Conservation (phyloP, 2,113 vertebrate species). For the Ctenodactylus gundi region DNA sequence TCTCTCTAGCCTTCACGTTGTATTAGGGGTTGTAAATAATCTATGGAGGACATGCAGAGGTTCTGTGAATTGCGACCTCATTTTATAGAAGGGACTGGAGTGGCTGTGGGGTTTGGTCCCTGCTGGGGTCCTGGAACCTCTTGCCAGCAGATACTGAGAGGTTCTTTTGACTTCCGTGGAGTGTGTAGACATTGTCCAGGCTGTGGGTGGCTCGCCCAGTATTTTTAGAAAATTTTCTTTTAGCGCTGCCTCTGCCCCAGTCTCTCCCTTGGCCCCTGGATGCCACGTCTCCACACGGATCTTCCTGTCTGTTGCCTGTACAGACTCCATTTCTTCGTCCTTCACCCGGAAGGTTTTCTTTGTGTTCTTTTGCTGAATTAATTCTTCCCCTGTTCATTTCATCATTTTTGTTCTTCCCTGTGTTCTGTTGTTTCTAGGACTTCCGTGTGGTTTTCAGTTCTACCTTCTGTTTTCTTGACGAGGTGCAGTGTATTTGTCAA, state of each 20-base stretch:
- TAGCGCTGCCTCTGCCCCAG: background rate
- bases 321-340: background rate
- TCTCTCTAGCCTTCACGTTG: too few species aligned
- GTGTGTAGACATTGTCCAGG: background rate
- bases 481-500: background rate
- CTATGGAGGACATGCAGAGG: too few species aligned
- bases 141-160: background rate
- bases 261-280: background rate
- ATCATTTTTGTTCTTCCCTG: background rate
- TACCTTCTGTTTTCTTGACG: background rate
- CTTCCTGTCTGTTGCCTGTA: too few species aligned
- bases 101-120: background rate
- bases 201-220: background rate
- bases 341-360: background rate
- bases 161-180: background rate
- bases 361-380: background rate
- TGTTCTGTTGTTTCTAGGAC: background rate
- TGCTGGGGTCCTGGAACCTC: too few species aligned
- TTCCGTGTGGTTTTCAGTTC: background rate
- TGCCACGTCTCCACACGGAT: fast-evolving
- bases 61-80: too few species aligned
- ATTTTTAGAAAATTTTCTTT: background rate
- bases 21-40: too few species aligned
- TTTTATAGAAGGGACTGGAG: too few species aligned
- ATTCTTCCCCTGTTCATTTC: background rate